phyloP scores from a whole-genome alignment of 1,140 invertebrate species.

The Augochlora pura region DNA sequence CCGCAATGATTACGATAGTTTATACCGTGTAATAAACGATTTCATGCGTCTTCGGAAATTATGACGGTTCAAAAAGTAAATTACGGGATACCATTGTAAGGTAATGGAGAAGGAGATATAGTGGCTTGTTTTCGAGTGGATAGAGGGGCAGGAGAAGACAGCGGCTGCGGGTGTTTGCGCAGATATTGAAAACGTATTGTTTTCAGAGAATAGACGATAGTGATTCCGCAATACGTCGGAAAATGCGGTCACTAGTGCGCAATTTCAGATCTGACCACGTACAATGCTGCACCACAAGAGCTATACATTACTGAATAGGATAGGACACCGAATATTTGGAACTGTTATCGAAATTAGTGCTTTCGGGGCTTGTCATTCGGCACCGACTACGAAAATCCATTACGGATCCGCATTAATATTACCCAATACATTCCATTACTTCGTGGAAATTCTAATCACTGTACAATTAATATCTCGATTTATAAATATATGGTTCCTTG shows the following conservation, averaged over 20 bases:
- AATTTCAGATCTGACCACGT: constrained; percentile 23
- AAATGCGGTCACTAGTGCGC: constrained; percentile 30
- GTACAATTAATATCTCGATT: too few species aligned
- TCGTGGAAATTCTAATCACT: too few species aligned
- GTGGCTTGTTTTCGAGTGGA: neutral
- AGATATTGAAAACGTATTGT: constrained; percentile 42
- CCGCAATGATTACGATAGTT: too few species aligned
- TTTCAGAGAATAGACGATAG: constrained; percentile 32
- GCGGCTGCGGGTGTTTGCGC: constrained; percentile 24
- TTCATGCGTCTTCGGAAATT: neutral
- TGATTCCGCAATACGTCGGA: constrained; percentile 19
- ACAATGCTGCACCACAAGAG: neutral
- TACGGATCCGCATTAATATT: neutral
- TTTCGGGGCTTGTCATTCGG: neutral
- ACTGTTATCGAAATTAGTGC: constrained; percentile 4
- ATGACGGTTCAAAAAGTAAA: neutral
- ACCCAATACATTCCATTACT: neutral
- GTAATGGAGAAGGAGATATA: neutral
- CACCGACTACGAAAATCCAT: neutral
- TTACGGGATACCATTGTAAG: neutral
- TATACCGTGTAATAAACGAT: neutral
- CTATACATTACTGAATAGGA: neutral
- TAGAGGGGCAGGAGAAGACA: constrained; percentile 30
- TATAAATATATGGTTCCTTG: too few species aligned
- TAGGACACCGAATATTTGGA: constrained; percentile 3